Evolutionary conservation across 2,113 vertebrate genomes (phyloP), one percentile per base, ranked within the genome.

Genomic region (Clarias magur): DNA sequence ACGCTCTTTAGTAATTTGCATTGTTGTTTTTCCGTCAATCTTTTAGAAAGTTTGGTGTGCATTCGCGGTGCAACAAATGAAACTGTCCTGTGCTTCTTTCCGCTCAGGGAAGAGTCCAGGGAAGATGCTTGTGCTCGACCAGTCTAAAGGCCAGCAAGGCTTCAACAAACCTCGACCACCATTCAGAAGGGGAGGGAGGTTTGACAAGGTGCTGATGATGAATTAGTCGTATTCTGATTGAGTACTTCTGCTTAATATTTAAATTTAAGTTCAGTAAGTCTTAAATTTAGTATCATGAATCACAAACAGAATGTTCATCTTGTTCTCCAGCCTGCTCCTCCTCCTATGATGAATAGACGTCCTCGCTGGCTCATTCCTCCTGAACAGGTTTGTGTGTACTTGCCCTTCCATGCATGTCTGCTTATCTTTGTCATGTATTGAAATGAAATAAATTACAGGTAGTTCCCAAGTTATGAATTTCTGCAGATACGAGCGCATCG

Each of bases 101-200:
- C 82, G 96, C 96, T 42, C 95, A 92, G 90, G 95, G 89, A 99
- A 97, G 92, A 98, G 97, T 90, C 97, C 98, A 83, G 96, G 95
- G 88, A 97, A 96, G 88, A 95, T 97, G 94, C 92, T 96, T 87
- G 88, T 94, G 80, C 79, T 96, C 60, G 95, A 97, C 93, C 94
- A 97, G 89, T 90, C 93, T 76, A 99, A 96, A 95, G 95, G 95
- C 90, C 96, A 97, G 79, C 93, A 87, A 70, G 90, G 94, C 92
- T 96, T 95, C 85, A 90, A 88, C 86, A 95, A 96, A 93, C 93
- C 92, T 84, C 96, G 97, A 84, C 94, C 94, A 2, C 94, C 94
- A 70, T 95, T 98, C 90, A 96, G 96, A 94, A 96, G 96, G 87
- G 93, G 96, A 86, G 93, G 96, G 88, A 94, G 96, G 90, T 96